phyloP scores from a whole-genome alignment of 2,888 invertebrate genomes.

The Griposia aprilina region DNA sequence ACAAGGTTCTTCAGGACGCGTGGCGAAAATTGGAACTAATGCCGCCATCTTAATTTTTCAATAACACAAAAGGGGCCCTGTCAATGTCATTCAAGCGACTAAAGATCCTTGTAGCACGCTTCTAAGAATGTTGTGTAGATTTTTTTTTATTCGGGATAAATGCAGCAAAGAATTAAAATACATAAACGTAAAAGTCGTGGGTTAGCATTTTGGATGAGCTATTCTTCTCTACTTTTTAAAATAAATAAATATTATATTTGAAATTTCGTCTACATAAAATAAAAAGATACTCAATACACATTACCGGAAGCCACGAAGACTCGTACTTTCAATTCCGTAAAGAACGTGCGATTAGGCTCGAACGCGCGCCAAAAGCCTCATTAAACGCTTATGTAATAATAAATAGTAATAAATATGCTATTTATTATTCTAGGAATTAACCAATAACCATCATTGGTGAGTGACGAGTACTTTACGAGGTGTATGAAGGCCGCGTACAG shows the following conservation, averaged over 20 bases:
- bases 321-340: slow-evolving; percentile 33
- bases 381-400: slow-evolving; percentile 54
- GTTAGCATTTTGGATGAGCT: neutral
- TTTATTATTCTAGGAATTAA: slow-evolving; percentile 67
- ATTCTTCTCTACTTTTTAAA: neutral
- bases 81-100: too few relatives aligned
- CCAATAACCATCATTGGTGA: slow-evolving; percentile 54
- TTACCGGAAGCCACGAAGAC: slow-evolving; percentile 28
- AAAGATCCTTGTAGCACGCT: too few relatives aligned
- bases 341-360: slow-evolving; percentile 49
- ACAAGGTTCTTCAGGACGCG: too few relatives aligned
- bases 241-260: neutral
- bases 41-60: too few relatives aligned
- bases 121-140: neutral
- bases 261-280: neutral
- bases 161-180: neutral
- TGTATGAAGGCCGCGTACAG: slow-evolving; percentile 58
- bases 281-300: slow-evolving; percentile 5
- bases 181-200: neutral
- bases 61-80: too few relatives aligned
- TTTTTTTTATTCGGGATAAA: neutral
- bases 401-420: slow-evolving; percentile 60
- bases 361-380: slow-evolving; percentile 44
- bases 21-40: too few relatives aligned
- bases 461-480: slow-evolving; percentile 66